Conservation (phyloP, 2,797 vertebrate species). For the Calcarius lapponicus region DNA sequence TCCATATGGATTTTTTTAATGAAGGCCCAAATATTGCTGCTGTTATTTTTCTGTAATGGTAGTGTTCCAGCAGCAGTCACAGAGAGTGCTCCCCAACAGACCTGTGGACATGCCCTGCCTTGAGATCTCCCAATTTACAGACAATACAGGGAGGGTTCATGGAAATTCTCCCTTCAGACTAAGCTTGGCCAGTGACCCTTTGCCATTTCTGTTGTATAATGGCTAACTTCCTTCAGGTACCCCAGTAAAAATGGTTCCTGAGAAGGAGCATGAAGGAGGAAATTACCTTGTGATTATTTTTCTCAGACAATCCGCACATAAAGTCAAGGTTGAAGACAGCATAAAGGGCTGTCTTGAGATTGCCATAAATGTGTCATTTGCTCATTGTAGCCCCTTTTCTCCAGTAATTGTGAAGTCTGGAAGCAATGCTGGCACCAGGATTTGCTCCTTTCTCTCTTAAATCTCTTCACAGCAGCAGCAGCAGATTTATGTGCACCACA, state of each 20-base stretch:
- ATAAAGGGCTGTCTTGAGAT: background rate
- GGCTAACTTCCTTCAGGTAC: background rate
- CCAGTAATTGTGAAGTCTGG: background rate
- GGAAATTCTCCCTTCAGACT: background rate
- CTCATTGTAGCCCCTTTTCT: background rate
- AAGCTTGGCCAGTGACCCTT: background rate
- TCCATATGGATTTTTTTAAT: background rate
- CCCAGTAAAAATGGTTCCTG: background rate
- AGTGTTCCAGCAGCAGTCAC: background rate
- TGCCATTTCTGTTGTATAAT: background rate
- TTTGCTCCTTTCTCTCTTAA: background rate
- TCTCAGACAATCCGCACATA: background rate
- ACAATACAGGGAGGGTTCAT: accelerated
- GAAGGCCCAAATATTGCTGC: background rate
- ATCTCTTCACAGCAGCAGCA: background rate
- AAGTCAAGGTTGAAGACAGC: background rate
- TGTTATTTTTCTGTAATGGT: background rate
- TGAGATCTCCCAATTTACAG: background rate
- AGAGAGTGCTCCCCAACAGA: background rate
- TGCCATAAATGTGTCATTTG: background rate
- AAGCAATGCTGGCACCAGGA: background rate
- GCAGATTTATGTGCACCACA: background rate
- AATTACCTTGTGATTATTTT: background rate
- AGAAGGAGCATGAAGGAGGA: background rate
- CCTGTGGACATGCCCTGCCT: background rate